Evolutionary conservation across 2,888 invertebrate genomes (phyloP).

Genomic region (Syritta pipiens): DNA sequence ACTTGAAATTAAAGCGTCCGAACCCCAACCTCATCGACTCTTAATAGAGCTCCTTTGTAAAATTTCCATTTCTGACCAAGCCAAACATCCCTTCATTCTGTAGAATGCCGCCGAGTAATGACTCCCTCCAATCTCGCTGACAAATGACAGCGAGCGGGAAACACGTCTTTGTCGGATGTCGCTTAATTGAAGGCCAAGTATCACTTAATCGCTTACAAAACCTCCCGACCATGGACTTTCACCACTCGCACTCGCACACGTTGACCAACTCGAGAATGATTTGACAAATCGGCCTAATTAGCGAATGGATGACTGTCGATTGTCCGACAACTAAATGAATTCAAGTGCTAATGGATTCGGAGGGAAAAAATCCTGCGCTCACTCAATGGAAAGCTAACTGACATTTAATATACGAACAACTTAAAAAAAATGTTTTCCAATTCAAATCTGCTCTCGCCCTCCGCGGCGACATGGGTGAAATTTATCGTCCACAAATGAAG

Average conservation of each 20-base stretch:
- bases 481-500: constrained; percentile 1
- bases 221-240: constrained; percentile 35
- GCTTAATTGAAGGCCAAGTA: constrained; percentile 48
- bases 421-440: neutral
- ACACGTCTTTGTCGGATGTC: constrained; percentile 39
- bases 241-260: constrained; percentile 27
- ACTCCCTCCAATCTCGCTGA: constrained; percentile 26
- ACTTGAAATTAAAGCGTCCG: too few relatives aligned
- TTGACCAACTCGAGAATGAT: neutral
- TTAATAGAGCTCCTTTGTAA: too few relatives aligned
- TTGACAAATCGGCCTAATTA: constrained; percentile 60
- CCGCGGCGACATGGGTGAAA: neutral
- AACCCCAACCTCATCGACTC: too few relatives aligned
- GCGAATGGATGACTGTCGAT: constrained; percentile 60
- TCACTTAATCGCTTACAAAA: constrained; percentile 46
- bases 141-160: constrained; percentile 20
- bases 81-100: neutral
- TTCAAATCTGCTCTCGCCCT: neutral
- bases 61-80: too few relatives aligned
- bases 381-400: neutral
- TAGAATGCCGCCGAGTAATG: neutral
- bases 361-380: constrained; percentile 1
- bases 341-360: constrained; percentile 30
- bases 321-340: constrained; percentile 47
- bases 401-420: constrained; percentile 20